Base-by-base conservation (phyloP, 1,140 invertebrate genomes). In the Helicoverpa zea region DNA sequence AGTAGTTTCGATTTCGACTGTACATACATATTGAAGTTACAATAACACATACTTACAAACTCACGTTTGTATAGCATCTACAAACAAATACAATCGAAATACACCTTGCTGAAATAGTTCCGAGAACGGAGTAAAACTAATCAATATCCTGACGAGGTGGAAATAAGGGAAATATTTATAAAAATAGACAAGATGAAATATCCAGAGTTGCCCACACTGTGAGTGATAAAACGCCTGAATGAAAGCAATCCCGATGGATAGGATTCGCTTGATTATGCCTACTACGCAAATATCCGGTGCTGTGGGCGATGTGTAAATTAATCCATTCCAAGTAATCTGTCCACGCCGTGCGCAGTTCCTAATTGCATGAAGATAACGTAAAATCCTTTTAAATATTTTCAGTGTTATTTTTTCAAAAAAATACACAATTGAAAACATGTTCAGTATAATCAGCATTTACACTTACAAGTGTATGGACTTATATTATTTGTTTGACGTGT, bases 221-320 rank as follows among this genome's bases (percentile, higher is more conserved):
- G 64, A 64, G 66, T 72, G 77, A 79, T 79, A 79, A 70, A 79
- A 66, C 52, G 59, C 47, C 43, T 35, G n/a, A 73, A 66, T 49
- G 70, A 66, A 74, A 76, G 73, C 63, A 30, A 59, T 76, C 43
- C 51, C 13, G 49, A 68, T 58, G 30, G 74, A 76, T 70, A 47
- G 13, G 63, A 59, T 66, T 76, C 79, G 47, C 61, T 81, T 35
- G 68, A 76, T 76, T 76, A 5, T 74, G 23, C 16, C 47, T 59
- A 58, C 43, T 43, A 13, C 35, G 12, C 35, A 75, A 61, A 49
- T 75, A 75, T 59, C 49, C 68, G 68, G 68, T 9, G 18, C 66
- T 52, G 49, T n/a, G 49, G 68, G 18, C 68, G 23, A 54, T 14
- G 68, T 72, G 49, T 54, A 52, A 54, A 72, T 30, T 10, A 30